Conservation (phyloP, 1,140 invertebrate species). For the Nilaparvata lugens region DNA sequence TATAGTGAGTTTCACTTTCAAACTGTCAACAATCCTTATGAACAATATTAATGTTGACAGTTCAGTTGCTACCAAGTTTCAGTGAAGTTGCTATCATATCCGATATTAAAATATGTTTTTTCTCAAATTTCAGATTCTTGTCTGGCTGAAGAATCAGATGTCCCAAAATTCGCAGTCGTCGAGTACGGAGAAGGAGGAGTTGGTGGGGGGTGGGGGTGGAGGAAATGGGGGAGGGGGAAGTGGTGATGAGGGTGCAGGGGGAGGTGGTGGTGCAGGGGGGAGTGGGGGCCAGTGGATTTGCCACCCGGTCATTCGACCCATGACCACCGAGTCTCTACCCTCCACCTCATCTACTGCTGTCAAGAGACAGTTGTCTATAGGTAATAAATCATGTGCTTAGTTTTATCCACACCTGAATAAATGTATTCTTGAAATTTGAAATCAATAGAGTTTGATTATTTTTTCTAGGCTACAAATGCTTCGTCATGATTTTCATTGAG, state of each 20-base stretch:
- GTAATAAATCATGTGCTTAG: too few species aligned
- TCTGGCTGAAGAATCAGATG: slow-evolving; percentile 22
- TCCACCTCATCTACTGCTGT: neutral
- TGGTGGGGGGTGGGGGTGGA: slow-evolving; percentile 2
- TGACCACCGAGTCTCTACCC: slow-evolving; percentile 13
- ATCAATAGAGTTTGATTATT: too few species aligned
- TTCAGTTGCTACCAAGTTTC: too few species aligned
- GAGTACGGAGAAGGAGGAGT: neutral
- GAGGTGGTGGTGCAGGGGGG: neutral
- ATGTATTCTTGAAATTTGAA: too few species aligned
- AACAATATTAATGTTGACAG: too few species aligned
- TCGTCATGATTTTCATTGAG: too few species aligned
- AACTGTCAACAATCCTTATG: too few species aligned
- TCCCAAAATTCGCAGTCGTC: slow-evolving; percentile 10
- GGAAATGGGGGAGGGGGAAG: slow-evolving; percentile 13
- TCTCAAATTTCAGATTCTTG: slow-evolving; percentile 13
- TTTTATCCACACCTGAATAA: too few species aligned
- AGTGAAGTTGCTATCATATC: too few species aligned
- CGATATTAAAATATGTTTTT: neutral
- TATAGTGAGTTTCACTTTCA: too few species aligned
- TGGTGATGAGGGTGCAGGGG: neutral
- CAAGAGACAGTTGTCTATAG: too few species aligned
- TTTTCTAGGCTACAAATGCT: too few species aligned
- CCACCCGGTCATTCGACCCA: slow-evolving; percentile 19
- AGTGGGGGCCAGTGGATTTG: slow-evolving; percentile 17